These are phyloP conservation scores for Spodoptera littoralis DNA, from an alignment of 2,888 invertebrate genomes.

Conservation along the genomic window DNA sequence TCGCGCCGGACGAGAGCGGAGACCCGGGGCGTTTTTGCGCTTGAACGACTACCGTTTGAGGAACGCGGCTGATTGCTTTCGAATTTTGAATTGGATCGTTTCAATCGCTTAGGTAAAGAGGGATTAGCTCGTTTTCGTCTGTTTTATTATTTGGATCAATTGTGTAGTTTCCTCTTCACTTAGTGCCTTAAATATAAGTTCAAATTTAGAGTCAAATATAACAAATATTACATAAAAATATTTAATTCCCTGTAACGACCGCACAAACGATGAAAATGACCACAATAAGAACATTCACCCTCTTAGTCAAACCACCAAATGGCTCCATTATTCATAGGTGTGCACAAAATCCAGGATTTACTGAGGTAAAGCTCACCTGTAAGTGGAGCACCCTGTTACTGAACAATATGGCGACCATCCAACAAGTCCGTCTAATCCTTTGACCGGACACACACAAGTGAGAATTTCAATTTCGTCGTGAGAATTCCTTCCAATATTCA, in stretches of 20 bases:
- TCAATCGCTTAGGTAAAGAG: constrained; percentile 48
- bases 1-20: constrained; percentile 51
- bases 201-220: no score
- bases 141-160: constrained; percentile 6
- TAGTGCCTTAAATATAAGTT: not conserved
- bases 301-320: not conserved
- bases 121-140: constrained; percentile 35
- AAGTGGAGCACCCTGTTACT: not conserved
- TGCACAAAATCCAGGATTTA: not conserved
- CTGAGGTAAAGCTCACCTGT: not conserved
- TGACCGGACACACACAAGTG: not conserved
- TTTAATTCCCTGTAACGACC: no score
- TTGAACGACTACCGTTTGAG: constrained; percentile 55
- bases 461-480: constrained; percentile 1
- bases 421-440: not conserved
- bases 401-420: not conserved
- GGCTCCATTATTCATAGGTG: not conserved
- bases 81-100: constrained; percentile 60
- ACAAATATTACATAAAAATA: no score
- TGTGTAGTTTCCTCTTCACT: constrained; percentile 2
- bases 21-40: constrained; percentile 61
- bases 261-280: no score
- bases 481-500: constrained; percentile 6
- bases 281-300: not conserved
- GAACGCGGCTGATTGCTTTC: constrained; percentile 57